A percentile compares a stretch with the other conserved stretches of the same genome.
phyloP scores from a whole-genome alignment of 1,140 invertebrate genomes.

The Eumaeus atala region DNA sequence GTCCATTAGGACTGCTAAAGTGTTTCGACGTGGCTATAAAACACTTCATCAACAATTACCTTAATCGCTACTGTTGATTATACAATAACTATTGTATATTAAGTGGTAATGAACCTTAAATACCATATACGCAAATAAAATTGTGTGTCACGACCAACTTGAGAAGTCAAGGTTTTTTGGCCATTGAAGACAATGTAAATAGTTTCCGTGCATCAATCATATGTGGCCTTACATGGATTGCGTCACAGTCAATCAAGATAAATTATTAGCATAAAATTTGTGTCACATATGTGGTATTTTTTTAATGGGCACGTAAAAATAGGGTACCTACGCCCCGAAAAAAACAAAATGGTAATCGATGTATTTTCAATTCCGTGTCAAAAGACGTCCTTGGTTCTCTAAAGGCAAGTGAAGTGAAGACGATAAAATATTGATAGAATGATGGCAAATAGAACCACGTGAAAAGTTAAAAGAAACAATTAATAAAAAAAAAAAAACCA shows the following conservation, averaged over 20 bases:
- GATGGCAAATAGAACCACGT: too few species aligned
- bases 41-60: too few species aligned
- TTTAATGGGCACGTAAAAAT: background rate
- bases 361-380: too few species aligned
- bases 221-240: conserved; percentile 11
- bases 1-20: too few species aligned
- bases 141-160: conserved; percentile 22
- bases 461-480: too few species aligned
- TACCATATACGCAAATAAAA: conserved; percentile 16
- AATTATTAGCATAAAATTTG: conserved; percentile 12
- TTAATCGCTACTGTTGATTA: background rate
- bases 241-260: conserved; percentile 5
- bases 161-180: conserved; percentile 33
- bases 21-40: too few species aligned
- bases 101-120: conserved; percentile 1
- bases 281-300: conserved; percentile 10
- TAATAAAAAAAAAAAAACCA: too few species aligned
- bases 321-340: too few species aligned
- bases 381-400: too few species aligned
- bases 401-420: too few species aligned
- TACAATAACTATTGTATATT: background rate
- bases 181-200: conserved; percentile 31
- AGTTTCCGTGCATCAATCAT: conserved; percentile 25
- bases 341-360: too few species aligned
- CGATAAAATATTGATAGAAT: too few species aligned